Conservation (phyloP, 2,888 invertebrate genomes). For the Luperina nickerlii region DNA sequence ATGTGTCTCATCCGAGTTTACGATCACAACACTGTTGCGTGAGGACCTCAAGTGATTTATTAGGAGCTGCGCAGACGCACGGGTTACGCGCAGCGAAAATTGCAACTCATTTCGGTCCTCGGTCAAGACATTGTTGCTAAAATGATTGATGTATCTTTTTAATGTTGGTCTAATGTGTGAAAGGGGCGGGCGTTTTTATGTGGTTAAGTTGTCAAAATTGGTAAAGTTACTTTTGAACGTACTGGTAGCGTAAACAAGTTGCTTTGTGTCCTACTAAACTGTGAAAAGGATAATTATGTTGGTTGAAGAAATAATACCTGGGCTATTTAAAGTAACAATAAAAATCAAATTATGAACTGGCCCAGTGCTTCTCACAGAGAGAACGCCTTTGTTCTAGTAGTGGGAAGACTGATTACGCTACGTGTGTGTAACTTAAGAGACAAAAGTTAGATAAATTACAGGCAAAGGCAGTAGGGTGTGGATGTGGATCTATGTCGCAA, state of each 20-base stretch:
- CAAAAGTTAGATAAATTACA: too few species aligned
- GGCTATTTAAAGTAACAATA: neutral
- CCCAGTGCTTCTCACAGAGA: neutral
- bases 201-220: slow-evolving; percentile 36
- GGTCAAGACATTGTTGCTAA: slow-evolving; percentile 61
- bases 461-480: neutral
- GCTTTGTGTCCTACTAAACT: slow-evolving; percentile 2
- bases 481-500: neutral
- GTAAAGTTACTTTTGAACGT: slow-evolving; percentile 38
- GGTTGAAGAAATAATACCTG: neutral
- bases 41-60: slow-evolving; percentile 71
- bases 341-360: neutral
- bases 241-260: slow-evolving; percentile 8
- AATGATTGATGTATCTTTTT: slow-evolving; percentile 66
- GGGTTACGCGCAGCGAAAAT: slow-evolving; percentile 72
- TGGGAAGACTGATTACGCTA: too few species aligned
- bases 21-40: slow-evolving; percentile 74
- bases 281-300: neutral
- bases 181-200: slow-evolving; percentile 47
- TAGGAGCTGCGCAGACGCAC: slow-evolving; percentile 54
- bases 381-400: neutral
- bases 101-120: slow-evolving; percentile 76
- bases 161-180: slow-evolving; percentile 65
- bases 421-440: neutral
- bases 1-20: slow-evolving; percentile 68